phyloP scores from a whole-genome alignment of 2,113 vertebrate genomes.

The Cyprinodon tularosa region DNA sequence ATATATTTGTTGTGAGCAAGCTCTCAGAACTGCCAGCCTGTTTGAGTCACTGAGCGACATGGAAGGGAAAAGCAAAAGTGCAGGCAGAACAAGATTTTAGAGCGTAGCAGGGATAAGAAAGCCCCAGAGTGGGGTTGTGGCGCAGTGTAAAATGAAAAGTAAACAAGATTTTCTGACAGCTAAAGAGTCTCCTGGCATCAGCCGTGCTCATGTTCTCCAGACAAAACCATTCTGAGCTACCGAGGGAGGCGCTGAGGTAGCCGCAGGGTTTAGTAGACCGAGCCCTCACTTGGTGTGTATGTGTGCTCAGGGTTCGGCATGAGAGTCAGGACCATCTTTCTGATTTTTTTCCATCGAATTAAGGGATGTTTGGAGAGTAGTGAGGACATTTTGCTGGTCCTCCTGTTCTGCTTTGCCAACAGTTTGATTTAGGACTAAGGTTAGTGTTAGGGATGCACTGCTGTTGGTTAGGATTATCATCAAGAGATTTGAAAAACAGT shows the following conservation, averaged over 20 bases:
- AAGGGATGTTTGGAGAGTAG: no score
- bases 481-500: background rate
- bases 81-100: slow-evolving; percentile 42
- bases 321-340: no score
- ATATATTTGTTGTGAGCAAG: slow-evolving; percentile 31
- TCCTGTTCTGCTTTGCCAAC: no score
- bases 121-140: slow-evolving; percentile 44
- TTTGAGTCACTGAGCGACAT: slow-evolving; percentile 39
- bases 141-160: slow-evolving; percentile 59
- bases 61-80: slow-evolving; percentile 41
- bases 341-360: no score
- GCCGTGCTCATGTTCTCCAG: slow-evolving; percentile 53
- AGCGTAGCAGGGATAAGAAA: slow-evolving; percentile 44
- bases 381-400: no score
- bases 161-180: slow-evolving; percentile 72
- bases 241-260: slow-evolving; percentile 28
- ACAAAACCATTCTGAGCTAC: slow-evolving; percentile 34
- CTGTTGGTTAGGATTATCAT: no score
- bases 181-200: slow-evolving; percentile 63
- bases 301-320: background rate
- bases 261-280: slow-evolving; percentile 2
- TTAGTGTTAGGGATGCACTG: no score
- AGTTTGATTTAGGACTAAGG: no score
- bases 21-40: slow-evolving; percentile 24
- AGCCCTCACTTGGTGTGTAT: slow-evolving; percentile 2